phyloP scores from a whole-genome alignment of 2,113 vertebrate species.

The Microcebus griseorufus region DNA sequence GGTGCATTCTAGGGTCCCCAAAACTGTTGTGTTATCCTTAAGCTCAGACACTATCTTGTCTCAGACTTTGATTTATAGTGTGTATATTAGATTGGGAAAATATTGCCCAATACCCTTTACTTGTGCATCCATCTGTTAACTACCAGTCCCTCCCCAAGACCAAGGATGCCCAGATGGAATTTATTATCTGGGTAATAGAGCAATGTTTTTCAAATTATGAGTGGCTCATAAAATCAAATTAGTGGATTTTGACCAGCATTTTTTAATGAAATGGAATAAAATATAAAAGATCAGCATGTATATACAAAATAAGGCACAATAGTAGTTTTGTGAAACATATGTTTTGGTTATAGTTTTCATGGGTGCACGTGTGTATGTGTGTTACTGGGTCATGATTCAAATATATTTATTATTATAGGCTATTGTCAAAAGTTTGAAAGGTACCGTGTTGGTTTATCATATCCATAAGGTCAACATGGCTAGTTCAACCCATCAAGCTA shows the following conservation, averaged over 20 bases:
- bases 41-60: background rate
- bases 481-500: background rate
- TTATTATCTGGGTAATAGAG: background rate
- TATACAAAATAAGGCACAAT: background rate
- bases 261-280: conserved; percentile 2
- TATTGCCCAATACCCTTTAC: background rate
- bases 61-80: background rate
- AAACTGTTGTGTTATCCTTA: background rate
- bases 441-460: background rate
- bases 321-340: background rate
- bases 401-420: background rate
- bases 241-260: background rate
- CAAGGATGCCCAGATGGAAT: background rate
- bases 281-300: background rate
- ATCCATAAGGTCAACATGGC: background rate
- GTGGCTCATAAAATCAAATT: background rate
- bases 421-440: background rate
- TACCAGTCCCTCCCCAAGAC: background rate
- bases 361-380: background rate
- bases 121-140: background rate
- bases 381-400: background rate
- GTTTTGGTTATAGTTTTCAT: background rate
- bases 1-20: background rate
- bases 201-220: background rate
- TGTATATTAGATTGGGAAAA: background rate